These are phyloP conservation scores for Parochlus steinenii DNA, from an alignment of 2,888 invertebrate species.

Conservation along the genomic window DNA sequence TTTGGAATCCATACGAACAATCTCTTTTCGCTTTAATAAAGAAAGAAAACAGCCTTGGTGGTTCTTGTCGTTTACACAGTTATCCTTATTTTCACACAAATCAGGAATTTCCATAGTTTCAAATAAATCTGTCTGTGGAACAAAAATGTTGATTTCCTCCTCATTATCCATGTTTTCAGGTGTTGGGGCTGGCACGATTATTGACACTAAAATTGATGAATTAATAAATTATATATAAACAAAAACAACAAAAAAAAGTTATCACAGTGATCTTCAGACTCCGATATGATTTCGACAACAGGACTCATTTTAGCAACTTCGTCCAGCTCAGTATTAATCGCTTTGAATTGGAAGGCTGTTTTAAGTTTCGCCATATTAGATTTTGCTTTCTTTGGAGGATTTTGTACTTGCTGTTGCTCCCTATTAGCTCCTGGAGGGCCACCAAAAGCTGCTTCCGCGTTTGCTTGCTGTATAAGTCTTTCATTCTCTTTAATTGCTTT, in stretches of 20 bases:
- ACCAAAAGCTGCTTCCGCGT: slow-evolving; percentile 21
- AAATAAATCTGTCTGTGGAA: slow-evolving; percentile 34
- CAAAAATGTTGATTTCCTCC: slow-evolving; percentile 19
- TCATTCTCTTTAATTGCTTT: slow-evolving; percentile 26
- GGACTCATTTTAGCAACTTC: not conserved
- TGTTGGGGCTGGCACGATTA: too few relatives aligned
- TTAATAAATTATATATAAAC: too few relatives aligned
- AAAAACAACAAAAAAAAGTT: too few relatives aligned
- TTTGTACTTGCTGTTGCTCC: slow-evolving; percentile 4
- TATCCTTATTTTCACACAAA: slow-evolving; percentile 35
- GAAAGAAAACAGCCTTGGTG: slow-evolving; percentile 40
- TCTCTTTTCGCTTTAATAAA: slow-evolving; percentile 39
- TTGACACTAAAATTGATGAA: too few relatives aligned
- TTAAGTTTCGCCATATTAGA: slow-evolving; percentile 7
- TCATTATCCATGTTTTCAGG: slow-evolving; percentile 24
- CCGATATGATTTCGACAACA: not conserved
- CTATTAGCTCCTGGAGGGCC: slow-evolving; percentile 7
- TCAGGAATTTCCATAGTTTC: slow-evolving; percentile 42
- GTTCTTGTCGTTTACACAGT: slow-evolving; percentile 29
- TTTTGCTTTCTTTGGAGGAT: slow-evolving; percentile 1
- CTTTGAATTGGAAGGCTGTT: not conserved
- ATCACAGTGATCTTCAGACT: slow-evolving; percentile 1
- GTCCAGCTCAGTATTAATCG: slow-evolving; percentile 3
- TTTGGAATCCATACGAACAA: slow-evolving; percentile 61
- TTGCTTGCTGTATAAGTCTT: slow-evolving; percentile 23